phyloP scores from a whole-genome alignment of 1,140 invertebrate genomes.

The Phenacoccus solenopsis region DNA sequence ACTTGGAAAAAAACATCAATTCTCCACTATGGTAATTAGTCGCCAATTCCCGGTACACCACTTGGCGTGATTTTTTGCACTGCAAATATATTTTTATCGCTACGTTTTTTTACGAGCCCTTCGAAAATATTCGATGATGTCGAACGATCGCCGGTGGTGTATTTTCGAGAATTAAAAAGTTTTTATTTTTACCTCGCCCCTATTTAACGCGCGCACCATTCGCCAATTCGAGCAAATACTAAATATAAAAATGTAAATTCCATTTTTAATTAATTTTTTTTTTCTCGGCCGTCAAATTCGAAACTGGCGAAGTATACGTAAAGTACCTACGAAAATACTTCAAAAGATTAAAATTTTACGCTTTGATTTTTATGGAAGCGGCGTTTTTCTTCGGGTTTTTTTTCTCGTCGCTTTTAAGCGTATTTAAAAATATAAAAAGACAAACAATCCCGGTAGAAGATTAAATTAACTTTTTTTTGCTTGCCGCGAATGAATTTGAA shows the following conservation, averaged over 20 bases:
- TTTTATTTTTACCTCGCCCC: neutral
- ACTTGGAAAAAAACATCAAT: too few relatives aligned
- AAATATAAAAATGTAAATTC: neutral
- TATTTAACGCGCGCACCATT: too few relatives aligned
- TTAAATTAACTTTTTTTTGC: neutral
- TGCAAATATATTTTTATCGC: too few relatives aligned
- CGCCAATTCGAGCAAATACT: too few relatives aligned
- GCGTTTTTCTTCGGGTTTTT: neutral
- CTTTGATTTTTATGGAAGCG: neutral
- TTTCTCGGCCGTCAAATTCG: neutral
- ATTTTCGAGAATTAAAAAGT: neutral
- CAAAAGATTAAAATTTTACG: slow-evolving; percentile 3
- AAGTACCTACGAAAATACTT: neutral
- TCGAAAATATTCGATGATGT: too few relatives aligned
- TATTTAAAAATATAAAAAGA: neutral
- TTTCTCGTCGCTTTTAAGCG: too few relatives aligned
- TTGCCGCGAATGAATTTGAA: neutral
- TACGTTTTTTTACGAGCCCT: too few relatives aligned
- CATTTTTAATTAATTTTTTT: neutral
- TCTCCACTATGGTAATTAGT: too few relatives aligned
- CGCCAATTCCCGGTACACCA: too few relatives aligned
- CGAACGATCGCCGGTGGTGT: too few relatives aligned
- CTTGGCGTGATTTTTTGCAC: too few relatives aligned
- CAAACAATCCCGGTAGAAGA: neutral
- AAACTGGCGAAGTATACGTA: neutral